These are phyloP conservation scores for Menidia beryllina DNA, from an alignment of 2,113 vertebrate genomes.

Conservation along the genomic window DNA sequence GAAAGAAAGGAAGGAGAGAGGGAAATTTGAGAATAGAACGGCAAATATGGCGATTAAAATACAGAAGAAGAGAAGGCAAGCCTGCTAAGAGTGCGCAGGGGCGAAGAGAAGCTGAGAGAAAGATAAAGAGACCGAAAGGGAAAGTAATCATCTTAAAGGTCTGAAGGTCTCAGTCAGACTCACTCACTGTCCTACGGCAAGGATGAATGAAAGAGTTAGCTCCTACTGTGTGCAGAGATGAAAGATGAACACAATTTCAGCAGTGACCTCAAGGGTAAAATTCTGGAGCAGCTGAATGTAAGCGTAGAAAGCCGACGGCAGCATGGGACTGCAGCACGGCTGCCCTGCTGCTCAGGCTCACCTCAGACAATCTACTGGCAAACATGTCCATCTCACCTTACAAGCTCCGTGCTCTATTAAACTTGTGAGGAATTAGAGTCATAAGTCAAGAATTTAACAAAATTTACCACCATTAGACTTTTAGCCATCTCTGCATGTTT, in stretches of 20 bases:
- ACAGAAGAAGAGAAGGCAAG: constrained; percentile 1
- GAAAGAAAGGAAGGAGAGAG: neutral
- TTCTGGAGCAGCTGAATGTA: constrained; percentile 42
- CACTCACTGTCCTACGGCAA: constrained; percentile 60
- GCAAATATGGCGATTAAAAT: constrained; percentile 19
- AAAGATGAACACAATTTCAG: constrained; percentile 63
- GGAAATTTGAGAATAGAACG: constrained; percentile 13
- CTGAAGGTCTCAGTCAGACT: constrained; percentile 67
- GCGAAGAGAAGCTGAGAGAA: constrained; percentile 34
- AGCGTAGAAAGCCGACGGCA: constrained; percentile 34
- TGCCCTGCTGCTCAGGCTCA: constrained; percentile 25
- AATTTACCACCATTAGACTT: neutral
- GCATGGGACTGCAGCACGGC: constrained; percentile 19
- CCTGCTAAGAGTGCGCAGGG: neutral
- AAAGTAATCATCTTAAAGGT: constrained; percentile 70
- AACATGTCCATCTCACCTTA: neutral
- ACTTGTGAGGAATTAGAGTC: neutral
- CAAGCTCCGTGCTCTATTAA: neutral
- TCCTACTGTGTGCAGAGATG: constrained; percentile 49
- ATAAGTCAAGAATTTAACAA: neutral
- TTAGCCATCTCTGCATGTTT: neutral
- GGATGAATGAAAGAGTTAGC: constrained; percentile 48
- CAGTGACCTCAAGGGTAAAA: constrained; percentile 40
- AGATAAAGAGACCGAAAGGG: constrained; percentile 55
- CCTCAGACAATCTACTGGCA: constrained; percentile 8